Percentiles rank a stretch among this genome's conserved stretches.
These are phyloP conservation scores for Scaptodrosophila latifasciaeformis DNA, from an alignment of 2,888 invertebrate genomes.

Conservation along the genomic window DNA sequence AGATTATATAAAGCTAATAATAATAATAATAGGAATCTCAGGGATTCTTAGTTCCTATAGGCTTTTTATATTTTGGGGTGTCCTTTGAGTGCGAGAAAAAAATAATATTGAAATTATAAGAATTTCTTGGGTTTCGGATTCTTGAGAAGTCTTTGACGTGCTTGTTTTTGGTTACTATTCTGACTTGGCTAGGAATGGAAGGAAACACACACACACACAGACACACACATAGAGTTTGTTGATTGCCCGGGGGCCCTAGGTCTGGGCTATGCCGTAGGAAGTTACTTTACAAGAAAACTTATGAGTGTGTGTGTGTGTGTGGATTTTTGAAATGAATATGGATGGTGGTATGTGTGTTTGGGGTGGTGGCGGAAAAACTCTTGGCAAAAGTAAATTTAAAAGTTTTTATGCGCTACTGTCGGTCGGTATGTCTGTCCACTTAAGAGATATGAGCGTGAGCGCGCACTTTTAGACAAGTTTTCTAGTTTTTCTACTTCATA, in stretches of 20 bases:
- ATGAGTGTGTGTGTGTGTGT: slow-evolving; percentile 17
- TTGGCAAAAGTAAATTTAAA: slow-evolving; percentile 68
- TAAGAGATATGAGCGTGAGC: slow-evolving; percentile 55
- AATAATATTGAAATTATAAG: too few species aligned
- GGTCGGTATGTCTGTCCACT: slow-evolving; percentile 25
- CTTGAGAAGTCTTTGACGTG: too few species aligned
- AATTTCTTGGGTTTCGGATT: too few species aligned
- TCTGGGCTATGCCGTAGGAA: not conserved
- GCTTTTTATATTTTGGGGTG: too few species aligned
- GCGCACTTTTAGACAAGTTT: slow-evolving; percentile 64
- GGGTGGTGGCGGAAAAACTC: slow-evolving; percentile 49
- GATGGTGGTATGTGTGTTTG: slow-evolving; percentile 30
- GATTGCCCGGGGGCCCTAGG: slow-evolving; percentile 5
- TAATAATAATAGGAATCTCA: too few species aligned
- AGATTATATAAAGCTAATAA: too few species aligned
- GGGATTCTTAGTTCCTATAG: too few species aligned
- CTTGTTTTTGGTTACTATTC: too few species aligned
- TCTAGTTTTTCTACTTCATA: slow-evolving; percentile 43
- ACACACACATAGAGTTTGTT: slow-evolving; percentile 21
- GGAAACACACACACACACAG: slow-evolving; percentile 22
- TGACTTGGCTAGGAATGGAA: slow-evolving; percentile 11
- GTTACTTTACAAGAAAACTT: slow-evolving; percentile 55
- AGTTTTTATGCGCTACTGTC: slow-evolving; percentile 49
- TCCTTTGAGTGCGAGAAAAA: too few species aligned
- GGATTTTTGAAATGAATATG: slow-evolving; percentile 63